Base-by-base conservation (phyloP, 2,797 vertebrate genomes). In the Liasis olivaceus region DNA sequence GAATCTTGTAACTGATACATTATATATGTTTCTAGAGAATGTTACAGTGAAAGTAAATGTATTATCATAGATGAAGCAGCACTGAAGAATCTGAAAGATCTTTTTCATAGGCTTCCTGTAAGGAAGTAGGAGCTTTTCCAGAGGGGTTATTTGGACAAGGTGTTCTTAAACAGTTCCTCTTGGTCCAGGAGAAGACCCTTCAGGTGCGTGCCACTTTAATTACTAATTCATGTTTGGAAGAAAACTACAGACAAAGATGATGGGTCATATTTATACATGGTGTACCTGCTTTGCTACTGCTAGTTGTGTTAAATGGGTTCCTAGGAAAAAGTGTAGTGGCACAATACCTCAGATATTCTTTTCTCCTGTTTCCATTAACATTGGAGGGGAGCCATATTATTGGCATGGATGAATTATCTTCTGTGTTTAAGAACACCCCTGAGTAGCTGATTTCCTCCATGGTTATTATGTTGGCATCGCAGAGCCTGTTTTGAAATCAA, bases 391-490 rank as follows among this genome's bases (percentile, higher is more conserved):
- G 26, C 58, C 91, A 91, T 1, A 0, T 47, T 94, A 92, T 93
- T 92, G 93, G 89, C 88, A 64, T 81, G 69, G 47, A 69, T 51
- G 89, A 69, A 84, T 91, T 88, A 87, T 95, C 51, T 87, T 90
- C 24, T 88, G 81, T 93, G 64, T 92, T 91, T 91, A 93, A 69
- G 69, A 91, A 85, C 87, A 94, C 42, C 81, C 31, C n/a, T 8
- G 20, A 92, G n/a, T 64, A 89, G 15, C 24, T 20, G 31, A 94
- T 51, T 88, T 94, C 89, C 93, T 93, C 86, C 87, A 90, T 88
- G 90, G 94, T 59, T 58, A 93, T 95, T 96, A 88, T 96, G 87
- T 91, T 96, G 94, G 92, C 95, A 95, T 77, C 8, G 1, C 20
- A 95, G 85, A 88, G 5, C 24, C 86, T 87, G n/a, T 36, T 85